Evolutionary conservation across 1,140 invertebrate genomes (phyloP), one percentile per base, ranked within the genome.

Genomic region (Ridgeia piscesae): DNA sequence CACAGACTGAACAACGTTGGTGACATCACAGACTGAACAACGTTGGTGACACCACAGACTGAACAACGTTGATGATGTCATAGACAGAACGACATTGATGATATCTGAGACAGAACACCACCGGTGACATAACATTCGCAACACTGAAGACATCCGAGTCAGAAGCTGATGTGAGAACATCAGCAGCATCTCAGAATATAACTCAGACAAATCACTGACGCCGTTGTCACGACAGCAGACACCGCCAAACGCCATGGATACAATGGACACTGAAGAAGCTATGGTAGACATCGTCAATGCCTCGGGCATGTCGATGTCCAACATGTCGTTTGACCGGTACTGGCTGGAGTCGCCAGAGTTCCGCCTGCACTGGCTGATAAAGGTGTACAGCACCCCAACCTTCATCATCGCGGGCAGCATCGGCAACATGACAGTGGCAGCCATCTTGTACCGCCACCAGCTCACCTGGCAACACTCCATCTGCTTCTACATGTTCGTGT

Each of bases 291-390:
- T 33, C 21, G 89, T 14, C 89, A 35, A 90, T 33, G 89, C 89
- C 89, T 21, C 21, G 21, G 89, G 0, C 89, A 34, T 90, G 35
- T n/a, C 17, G 21, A 1, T 90, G 89, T 90, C 14, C 34, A 90
- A 90, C 89, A n/a, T 90, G 89, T 31, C 1, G 89, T 90, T 90
- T 35, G n/a, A 91, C 91, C 8, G 48, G 33, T 91, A 42, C 91
- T 91, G 34, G 42, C 91, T 91, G 91, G 11, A 91, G 91, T 31
- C 33, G 17, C 91, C 58, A 17, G 91, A 91, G 91, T 58, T 42
- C 34, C 91, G n/a, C 34, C 34, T 48, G 9, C 33, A 35, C 91
- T 35, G 91, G 34, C 6, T 34, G 11, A 14, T 91, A n/a, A 91
- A 91, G 91, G 9, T 33, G 34, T 91, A 91, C 34, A 31, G 34